Base-by-base conservation (phyloP, 2,797 vertebrate genomes). In the Myoxocephalus aenaeus region DNA sequence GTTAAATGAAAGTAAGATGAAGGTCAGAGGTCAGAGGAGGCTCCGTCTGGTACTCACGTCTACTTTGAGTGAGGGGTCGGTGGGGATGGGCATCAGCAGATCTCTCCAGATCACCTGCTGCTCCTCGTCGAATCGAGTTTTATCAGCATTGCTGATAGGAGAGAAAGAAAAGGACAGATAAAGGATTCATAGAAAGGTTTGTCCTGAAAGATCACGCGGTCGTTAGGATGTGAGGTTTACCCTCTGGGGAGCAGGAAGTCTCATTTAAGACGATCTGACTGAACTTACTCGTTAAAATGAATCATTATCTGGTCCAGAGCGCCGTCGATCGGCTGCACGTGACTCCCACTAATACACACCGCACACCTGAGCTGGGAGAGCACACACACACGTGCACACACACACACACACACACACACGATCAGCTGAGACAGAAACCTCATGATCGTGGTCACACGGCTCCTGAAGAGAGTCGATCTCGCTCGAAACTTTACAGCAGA, bases 261-360 rank as follows among this genome's bases (percentile, higher is more conserved):
- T 18, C n/a, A 42, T 42, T 12, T 61, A n/a, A 51, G 8, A n/a
- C 34, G 32, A 20, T 32, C 34, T 13, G 56, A 57, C 8, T 62
- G 5, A 18, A 85, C 91, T 86, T 73, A 95, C 95, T 54, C 7
- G 0, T 6, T 0, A 10, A 83, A 76, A 27, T 42, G 85, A 5
- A 1, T 3, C 18, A 94, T 13, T 1, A 91, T 72, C 14, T 94
- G 75, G 25, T 63, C 22, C 27, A 94, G 1, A 22, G 82, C 78
- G 78, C 86, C 90, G 0, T 85, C 77, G 0, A 84, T 17, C 0
- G 90, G 90, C 78, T 92, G 86, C 69, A 94, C 81, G 2, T 96
- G 95, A 82, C 86, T 93, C 62, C 93, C 94, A 62, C 90, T 94
- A 9, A 93, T 63, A 75, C 92, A 90, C 58, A 95, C 90, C 3